A percentile compares a stretch with the other conserved stretches of the same genome.
These are phyloP conservation scores for Propithecus perrieri DNA, from an alignment of 2,797 vertebrate species.

Conservation along the genomic window DNA sequence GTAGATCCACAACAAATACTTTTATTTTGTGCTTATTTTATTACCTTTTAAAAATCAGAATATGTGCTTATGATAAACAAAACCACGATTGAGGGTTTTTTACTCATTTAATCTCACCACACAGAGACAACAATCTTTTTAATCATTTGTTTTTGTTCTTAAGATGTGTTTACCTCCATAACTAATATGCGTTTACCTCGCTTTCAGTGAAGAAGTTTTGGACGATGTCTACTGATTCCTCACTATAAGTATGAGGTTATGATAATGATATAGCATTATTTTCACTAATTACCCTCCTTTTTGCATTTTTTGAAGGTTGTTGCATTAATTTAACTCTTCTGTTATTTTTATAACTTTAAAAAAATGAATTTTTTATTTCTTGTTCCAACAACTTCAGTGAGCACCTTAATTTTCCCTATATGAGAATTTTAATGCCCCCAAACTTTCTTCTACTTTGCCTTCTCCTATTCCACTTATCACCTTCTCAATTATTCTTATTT, in stretches of 20 bases:
- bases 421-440: not conserved
- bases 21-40: not conserved
- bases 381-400: not conserved
- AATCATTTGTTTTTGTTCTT: not conserved
- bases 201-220: constrained; percentile 14
- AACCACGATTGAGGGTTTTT: not conserved
- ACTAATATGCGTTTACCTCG: not conserved
- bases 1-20: not conserved
- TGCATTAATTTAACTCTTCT: not conserved
- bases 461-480: not conserved
- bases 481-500: not conserved
- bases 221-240: not conserved
- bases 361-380: not conserved
- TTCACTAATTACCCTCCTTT: not conserved
- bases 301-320: not conserved
- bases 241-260: not conserved
- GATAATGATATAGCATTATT: not conserved
- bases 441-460: not conserved
- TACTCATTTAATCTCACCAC: not conserved
- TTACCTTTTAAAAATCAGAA: not conserved
- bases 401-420: not conserved
- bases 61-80: not conserved
- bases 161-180: not conserved
- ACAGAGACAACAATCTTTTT: not conserved
- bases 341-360: not conserved